Base-by-base conservation (phyloP, 2,888 invertebrate species). In the Nowickia ferox region DNA sequence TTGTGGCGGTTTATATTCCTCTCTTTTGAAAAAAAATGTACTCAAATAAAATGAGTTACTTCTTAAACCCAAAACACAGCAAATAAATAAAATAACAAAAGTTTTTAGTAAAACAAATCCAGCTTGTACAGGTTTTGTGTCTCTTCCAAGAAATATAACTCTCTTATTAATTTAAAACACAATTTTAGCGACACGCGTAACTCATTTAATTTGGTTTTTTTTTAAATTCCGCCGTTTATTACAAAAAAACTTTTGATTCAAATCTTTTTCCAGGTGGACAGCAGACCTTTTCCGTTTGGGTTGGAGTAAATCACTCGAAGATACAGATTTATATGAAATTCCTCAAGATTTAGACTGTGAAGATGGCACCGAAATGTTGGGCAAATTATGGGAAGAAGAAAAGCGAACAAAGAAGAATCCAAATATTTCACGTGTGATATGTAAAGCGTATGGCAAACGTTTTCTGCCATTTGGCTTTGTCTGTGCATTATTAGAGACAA, bases 321-420 rank as follows among this genome's bases (percentile, higher is more conserved):
- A 94, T 59, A 92, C 93, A 51, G 95, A 95, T 88, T 90, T 95
- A 17, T 95, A 94, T 88, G 93, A 94, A 88, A 93, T 94, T 48
- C 91, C 94, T 10, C 91, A 92, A 51, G 92, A 93, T 17, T 94
- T 95, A 87, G 92, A 93, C 68, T 94, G 95, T 5, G 92, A 93
- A 81, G 88, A 89, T 19, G 90, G 94, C 48, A 94, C 94, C 1
- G 92, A 93, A 57, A 89, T 90, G 57, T 92, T 94, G 40, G 89
- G 88, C n/a, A 88, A 90, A 46, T 71, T 92, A 9, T 94, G 94
- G 94, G 90, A 92, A 13, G 90, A 91, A 38, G 93, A 93, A 76
- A 88, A 90, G 19, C 87, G 89, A 15, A 89, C 91, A 76, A 91
- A 91, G 6, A 89, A 88, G 66, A 90, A 93, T 40, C 94, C 94